phyloP scores from a whole-genome alignment of 1,140 invertebrate species.

The Musca domestica region DNA sequence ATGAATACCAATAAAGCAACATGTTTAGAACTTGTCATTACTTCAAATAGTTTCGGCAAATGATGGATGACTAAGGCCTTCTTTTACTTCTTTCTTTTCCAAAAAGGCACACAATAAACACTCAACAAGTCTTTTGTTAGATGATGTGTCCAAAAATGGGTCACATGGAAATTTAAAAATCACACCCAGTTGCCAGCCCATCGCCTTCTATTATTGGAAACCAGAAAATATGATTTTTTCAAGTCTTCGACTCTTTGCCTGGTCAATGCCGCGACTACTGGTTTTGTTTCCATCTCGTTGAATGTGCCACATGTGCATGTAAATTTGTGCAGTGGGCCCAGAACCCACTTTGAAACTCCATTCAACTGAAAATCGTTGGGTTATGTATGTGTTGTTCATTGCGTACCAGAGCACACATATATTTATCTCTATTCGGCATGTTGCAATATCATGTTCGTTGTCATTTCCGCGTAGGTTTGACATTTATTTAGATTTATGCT shows the following conservation, averaged over 20 bases:
- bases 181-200: constrained; percentile 6
- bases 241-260: too few relatives aligned
- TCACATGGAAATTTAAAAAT: constrained; percentile 12
- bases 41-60: background rate
- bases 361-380: too few relatives aligned
- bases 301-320: too few relatives aligned
- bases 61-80: constrained; percentile 3
- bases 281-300: too few relatives aligned
- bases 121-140: background rate
- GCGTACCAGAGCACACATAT: too few relatives aligned
- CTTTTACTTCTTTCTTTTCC: too few relatives aligned
- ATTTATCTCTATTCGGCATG: background rate
- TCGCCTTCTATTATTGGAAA: background rate
- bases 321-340: too few relatives aligned
- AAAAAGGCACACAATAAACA: too few relatives aligned
- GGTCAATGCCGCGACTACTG: too few relatives aligned
- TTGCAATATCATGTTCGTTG: background rate
- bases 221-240: too few relatives aligned
- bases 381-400: too few relatives aligned
- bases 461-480: constrained; percentile 20
- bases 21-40: constrained; percentile 18
- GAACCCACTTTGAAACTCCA: too few relatives aligned
- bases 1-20: background rate
- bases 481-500: constrained; percentile 12
- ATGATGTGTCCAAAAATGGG: background rate